Base-by-base conservation (phyloP, 2,888 invertebrate species). In the Myopa testacea region DNA sequence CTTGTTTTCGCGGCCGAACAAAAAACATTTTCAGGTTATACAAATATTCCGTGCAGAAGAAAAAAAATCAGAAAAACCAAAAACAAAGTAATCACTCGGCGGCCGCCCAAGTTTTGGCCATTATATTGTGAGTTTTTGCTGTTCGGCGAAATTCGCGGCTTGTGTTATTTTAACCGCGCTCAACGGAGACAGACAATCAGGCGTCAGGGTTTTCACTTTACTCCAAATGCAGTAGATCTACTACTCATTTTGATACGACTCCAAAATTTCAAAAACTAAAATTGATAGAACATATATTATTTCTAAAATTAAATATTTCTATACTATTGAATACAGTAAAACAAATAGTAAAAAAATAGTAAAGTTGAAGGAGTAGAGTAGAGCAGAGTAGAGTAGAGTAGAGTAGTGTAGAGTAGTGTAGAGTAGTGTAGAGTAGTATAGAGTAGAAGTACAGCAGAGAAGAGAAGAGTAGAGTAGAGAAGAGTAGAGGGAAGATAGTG, bases 31-130 rank as follows among this genome's bases (percentile, higher is more conserved):
- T 72, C 65, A 37, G 37, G 60, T 19, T 40, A 72, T 60, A 72
- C 37, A 60, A 72, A 40, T 38, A 50, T 69, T 69, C 37, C 55
- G 12, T 38, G 70, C 45, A 52, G 52, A 26, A 19, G 0, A 40
- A 62, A 38, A 38, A 62, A 14, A 55, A 58, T 16, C n/a, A 70
- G 14, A 70, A 19, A n/a, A 73, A 73, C n/a, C n/a, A 60, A 73
- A 26, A 60, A 60, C 2, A 68, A 68, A 38, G 7, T 16, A 63
- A 63, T 69, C 67, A 37, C 37, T 5, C 19, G 26, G 60, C 75
- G 75, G 58, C 69, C 75, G 75, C 75, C 75, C 75, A 75, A 69
- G 75, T 60, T 69, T 75, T 37, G 60, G 34, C 63, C 16, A 45
- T 63, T 50, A 63, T 73, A 55, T 16, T 55, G 69, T 69, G 26